Conservation (phyloP, 2,797 vertebrate species). For the Sebastes nivosus region DNA sequence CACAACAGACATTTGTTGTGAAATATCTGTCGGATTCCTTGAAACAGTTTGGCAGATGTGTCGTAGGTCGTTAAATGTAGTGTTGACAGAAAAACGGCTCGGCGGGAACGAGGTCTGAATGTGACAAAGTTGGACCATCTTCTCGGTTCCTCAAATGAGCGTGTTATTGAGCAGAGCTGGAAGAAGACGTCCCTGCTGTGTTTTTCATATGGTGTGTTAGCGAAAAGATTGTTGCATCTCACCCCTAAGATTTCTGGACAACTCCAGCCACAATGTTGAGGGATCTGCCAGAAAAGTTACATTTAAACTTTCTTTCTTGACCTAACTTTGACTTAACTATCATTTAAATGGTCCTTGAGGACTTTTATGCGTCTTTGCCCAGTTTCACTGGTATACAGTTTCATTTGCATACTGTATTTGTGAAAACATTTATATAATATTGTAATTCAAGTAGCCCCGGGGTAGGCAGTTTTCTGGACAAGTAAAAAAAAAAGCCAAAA, state of each 20-base stretch:
- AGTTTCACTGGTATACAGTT: not conserved
- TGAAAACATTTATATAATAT: not conserved
- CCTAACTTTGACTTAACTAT: not conserved
- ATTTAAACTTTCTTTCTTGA: not conserved
- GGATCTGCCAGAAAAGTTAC: conserved; percentile 21
- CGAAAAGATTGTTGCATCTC: conserved; percentile 32
- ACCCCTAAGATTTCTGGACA: conserved; percentile 33
- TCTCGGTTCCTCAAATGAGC: conserved; percentile 33
- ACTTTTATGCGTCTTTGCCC: not conserved
- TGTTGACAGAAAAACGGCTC: conserved; percentile 56
- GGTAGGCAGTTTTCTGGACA: too few relatives aligned
- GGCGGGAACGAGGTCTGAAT: conserved; percentile 47
- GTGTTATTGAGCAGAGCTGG: conserved; percentile 38
- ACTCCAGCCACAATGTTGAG: not conserved
- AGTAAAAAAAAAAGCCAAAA: too few relatives aligned
- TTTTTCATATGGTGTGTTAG: conserved; percentile 36
- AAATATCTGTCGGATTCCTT: conserved; percentile 25
- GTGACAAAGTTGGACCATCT: conserved; percentile 59
- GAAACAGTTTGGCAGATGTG: conserved; percentile 46
- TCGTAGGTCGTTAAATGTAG: conserved; percentile 29
- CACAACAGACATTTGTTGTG: conserved; percentile 17
- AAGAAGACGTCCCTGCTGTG: conserved; percentile 12
- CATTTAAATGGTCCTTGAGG: not conserved
- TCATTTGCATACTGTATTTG: conserved; percentile 4
- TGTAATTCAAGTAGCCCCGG: too few relatives aligned